Base-by-base conservation (phyloP, 2,888 invertebrate species). In the Pseudolycoriella hygida region DNA sequence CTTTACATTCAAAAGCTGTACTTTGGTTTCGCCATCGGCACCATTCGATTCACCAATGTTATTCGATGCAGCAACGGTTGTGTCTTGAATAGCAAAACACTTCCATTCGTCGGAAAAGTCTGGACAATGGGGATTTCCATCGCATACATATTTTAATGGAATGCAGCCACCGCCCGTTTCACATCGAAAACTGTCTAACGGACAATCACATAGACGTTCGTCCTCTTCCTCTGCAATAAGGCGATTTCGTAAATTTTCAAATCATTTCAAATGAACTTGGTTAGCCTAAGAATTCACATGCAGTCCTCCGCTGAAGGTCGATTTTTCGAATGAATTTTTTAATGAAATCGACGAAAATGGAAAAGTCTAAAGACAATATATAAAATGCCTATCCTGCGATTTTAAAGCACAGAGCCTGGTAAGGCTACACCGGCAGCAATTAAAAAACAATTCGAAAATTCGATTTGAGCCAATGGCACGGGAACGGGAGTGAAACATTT, bases 31-130 rank as follows among this genome's bases (percentile, higher is more conserved):
- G 48, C 47, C 37, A 10, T 14, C 34, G 12, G 17, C 10, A 19
- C 45, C 40, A 20, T 30, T 43, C 20, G 30, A 40, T 34, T 32
- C 11, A 19, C 19, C 38, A 3, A 2, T 19, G 3, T 3, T 20
- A 6, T 5, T 14, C 3, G 37, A 2, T 11, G 25, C 10, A n/a
- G 15, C 20, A 5, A n/a, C 11, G 17, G 32, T 52, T 55, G 17
- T 38, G 17, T 31, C 38, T 17, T 49, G 49, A 19, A 55, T 48
- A 40, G 53, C 51, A 12, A 68, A 52, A 52, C 77, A 77, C 43
- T 67, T 61, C 72, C 74, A 75, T 59, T 77, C 76, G 53, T 77
- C 77, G 2, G 74, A 76, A 47, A 62, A 62, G 55, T 77, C 77
- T 0, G 72, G 66, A 53, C 77, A 77, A 50, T 77, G 69, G 20